These are phyloP conservation scores for Mimachlamys varia DNA, from an alignment of 2,888 invertebrate genomes.

Conservation along the genomic window DNA sequence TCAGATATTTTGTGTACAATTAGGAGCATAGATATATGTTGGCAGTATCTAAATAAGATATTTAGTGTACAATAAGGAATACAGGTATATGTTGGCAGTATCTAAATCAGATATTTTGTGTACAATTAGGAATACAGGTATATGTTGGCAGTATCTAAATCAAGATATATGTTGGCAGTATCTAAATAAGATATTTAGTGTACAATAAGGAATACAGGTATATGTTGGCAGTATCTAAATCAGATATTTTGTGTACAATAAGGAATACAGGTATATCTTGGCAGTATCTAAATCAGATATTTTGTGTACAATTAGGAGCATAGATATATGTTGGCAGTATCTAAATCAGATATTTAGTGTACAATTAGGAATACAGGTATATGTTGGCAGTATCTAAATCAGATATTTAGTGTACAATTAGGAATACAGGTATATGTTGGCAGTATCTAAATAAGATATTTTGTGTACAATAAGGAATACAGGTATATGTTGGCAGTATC, in stretches of 20 bases:
- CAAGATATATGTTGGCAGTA: no score
- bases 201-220: constrained; percentile 71
- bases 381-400: not conserved
- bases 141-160: not conserved
- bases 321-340: constrained; percentile 59
- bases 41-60: not conserved
- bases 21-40: constrained; percentile 66
- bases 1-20: constrained; percentile 55
- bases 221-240: not conserved
- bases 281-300: not conserved
- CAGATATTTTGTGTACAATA: constrained; percentile 54
- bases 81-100: constrained; percentile 60
- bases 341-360: not conserved
- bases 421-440: constrained; percentile 66
- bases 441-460: not conserved
- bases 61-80: constrained; percentile 63
- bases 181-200: no score
- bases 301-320: constrained; percentile 64
- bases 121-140: constrained; percentile 71
- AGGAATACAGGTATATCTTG: constrained; percentile 67
- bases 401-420: constrained; percentile 56
- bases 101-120: not conserved
- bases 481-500: constrained; percentile 58
- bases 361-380: constrained; percentile 71
- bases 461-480: constrained; percentile 65